Evolutionary conservation across 2,888 invertebrate genomes (phyloP).

Genomic region (Acrobeloides nanus): DNA sequence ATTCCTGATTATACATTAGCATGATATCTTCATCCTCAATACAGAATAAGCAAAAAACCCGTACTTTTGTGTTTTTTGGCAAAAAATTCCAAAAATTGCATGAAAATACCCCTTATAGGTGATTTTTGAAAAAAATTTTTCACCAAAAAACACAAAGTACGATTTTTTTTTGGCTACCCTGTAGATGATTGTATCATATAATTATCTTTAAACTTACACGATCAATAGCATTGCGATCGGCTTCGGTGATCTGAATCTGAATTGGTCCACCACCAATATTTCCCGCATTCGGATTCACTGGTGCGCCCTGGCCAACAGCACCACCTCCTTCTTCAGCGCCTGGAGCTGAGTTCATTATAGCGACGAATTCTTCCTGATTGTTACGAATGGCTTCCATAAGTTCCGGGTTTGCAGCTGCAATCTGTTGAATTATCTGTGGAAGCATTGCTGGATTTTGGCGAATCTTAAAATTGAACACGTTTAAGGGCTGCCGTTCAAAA

Average conservation of each 20-base stretch:
- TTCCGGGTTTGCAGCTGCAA: slow-evolving; percentile 90
- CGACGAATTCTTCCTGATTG: slow-evolving; percentile 75
- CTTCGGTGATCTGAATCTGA: slow-evolving; percentile 66
- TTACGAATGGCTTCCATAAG: slow-evolving; percentile 60
- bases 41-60: no score
- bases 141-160: no score
- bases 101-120: no score
- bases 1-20: background rate
- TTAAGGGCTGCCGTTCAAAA: no score
- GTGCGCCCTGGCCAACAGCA: slow-evolving; percentile 12
- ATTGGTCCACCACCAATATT: slow-evolving; percentile 17
- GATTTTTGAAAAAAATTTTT: no score
- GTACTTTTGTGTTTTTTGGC: no score
- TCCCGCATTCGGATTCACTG: no score
- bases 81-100: no score
- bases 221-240: slow-evolving; percentile 90
- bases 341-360: slow-evolving; percentile 72
- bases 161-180: no score
- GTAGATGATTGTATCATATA: no score
- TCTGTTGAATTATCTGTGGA: slow-evolving; percentile 81
- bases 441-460: slow-evolving; percentile 87
- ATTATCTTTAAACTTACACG: slow-evolving; percentile 67
- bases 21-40: background rate
- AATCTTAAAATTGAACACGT: no score
- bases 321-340: slow-evolving; percentile 23